These are phyloP conservation scores for Enteromius fasciolatus DNA, from an alignment of 2,797 vertebrate species.

Conservation along the genomic window DNA sequence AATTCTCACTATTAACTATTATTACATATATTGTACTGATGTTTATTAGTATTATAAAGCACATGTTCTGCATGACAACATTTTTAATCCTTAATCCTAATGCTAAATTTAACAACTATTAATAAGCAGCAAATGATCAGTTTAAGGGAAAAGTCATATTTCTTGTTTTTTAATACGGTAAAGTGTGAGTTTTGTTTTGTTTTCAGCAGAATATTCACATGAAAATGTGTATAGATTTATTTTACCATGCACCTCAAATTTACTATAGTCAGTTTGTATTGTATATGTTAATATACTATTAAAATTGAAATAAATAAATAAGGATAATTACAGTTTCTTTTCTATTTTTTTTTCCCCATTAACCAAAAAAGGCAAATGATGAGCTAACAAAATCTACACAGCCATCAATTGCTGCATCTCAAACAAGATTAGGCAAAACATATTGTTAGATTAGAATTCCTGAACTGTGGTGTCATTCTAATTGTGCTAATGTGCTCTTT, in stretches of 20 bases:
- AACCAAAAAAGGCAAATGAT: background rate
- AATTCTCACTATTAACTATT: background rate
- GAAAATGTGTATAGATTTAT: background rate
- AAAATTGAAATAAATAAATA: background rate
- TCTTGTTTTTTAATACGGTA: background rate
- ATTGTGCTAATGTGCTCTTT: slow-evolving; percentile 16
- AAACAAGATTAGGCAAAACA: slow-evolving; percentile 16
- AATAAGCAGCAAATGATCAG: background rate
- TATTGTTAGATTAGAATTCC: slow-evolving; percentile 16
- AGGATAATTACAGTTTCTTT: background rate
- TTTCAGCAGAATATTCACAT: background rate
- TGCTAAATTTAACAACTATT: background rate
- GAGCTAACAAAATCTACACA: background rate
- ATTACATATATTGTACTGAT: background rate
- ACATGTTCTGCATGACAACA: background rate
- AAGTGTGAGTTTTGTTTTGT: background rate
- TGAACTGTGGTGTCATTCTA: slow-evolving; percentile 24
- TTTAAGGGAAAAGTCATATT: background rate
- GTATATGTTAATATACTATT: background rate
- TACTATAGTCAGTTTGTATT: background rate
- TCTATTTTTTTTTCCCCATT: background rate
- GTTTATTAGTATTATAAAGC: background rate
- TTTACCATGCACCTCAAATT: background rate
- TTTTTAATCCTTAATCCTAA: background rate
- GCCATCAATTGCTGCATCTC: background rate